phyloP scores from a whole-genome alignment of 2,888 invertebrate genomes.

The Spialia ferax region DNA sequence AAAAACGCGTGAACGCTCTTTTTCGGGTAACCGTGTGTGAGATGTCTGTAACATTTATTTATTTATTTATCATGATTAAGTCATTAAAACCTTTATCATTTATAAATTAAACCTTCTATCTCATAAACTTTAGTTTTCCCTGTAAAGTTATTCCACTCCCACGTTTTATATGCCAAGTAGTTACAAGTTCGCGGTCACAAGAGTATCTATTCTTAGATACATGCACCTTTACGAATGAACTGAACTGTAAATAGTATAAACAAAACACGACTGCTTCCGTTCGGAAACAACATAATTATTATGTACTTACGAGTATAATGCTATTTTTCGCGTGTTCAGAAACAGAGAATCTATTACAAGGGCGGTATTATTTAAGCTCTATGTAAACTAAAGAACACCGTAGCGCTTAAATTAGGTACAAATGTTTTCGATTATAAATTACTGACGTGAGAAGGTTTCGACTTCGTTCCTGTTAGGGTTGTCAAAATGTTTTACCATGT shows the following conservation, averaged over 20 bases:
- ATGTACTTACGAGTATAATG: too few relatives aligned
- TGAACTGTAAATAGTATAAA: constrained; percentile 22
- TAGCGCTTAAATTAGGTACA: constrained; percentile 33
- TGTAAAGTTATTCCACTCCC: too few relatives aligned
- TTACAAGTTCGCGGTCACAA: constrained; percentile 24
- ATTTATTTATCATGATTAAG: too few relatives aligned
- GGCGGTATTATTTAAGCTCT: constrained; percentile 43
- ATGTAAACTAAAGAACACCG: constrained; percentile 36
- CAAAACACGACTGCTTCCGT: not conserved
- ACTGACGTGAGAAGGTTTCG: constrained; percentile 28
- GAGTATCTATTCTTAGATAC: constrained; percentile 24
- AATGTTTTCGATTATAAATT: constrained; percentile 38
- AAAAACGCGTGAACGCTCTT: too few relatives aligned
- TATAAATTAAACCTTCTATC: too few relatives aligned
- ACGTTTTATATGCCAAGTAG: constrained; percentile 8
- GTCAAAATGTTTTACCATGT: not conserved
- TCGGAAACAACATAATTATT: not conserved
- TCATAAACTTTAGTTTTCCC: too few relatives aligned
- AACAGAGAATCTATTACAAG: constrained; percentile 44
- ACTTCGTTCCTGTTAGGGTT: constrained; percentile 28
- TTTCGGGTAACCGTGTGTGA: too few relatives aligned
- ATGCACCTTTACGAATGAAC: constrained; percentile 2
- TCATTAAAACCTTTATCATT: too few relatives aligned
- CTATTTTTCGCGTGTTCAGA: constrained; percentile 36
- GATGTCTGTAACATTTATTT: too few relatives aligned